Evolutionary conservation across 2,888 invertebrate genomes (phyloP).

Genomic region (Alentia gelatinosa): DNA sequence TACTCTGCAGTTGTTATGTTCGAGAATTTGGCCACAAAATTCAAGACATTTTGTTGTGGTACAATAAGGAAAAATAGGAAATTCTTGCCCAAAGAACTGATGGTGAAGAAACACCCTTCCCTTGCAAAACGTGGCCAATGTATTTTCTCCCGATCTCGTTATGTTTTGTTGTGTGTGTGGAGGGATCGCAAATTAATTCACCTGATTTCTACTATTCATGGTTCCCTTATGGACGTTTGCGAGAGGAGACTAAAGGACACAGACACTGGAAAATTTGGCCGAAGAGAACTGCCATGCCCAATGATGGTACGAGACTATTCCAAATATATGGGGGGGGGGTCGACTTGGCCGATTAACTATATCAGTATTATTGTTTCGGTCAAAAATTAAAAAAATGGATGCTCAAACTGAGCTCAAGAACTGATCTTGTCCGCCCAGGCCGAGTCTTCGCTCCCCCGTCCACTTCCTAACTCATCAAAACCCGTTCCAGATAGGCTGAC

Average conservation of each 20-base stretch:
- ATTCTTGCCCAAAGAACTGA: neutral
- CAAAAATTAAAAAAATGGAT: neutral
- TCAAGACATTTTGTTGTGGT: neutral
- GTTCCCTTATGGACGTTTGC: neutral
- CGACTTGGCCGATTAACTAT: neutral
- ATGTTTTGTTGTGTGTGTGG: neutral
- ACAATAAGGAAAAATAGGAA: neutral
- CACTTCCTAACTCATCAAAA: too few species aligned
- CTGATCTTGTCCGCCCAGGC: neutral
- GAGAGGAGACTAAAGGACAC: neutral
- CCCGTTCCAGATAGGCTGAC: too few species aligned
- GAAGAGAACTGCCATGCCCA: neutral
- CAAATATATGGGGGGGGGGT: neutral
- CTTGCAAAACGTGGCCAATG: neutral
- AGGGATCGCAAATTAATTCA: neutral
- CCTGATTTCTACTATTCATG: neutral
- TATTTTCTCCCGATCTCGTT: neutral
- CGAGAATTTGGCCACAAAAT: neutral
- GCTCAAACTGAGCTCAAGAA: neutral
- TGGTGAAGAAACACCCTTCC: neutral
- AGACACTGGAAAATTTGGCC: neutral
- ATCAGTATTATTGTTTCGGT: neutral
- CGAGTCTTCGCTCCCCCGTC: neutral
- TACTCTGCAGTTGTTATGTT: neutral
- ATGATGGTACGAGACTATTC: neutral